Conservation (phyloP, 1,140 invertebrate genomes). For the Maconellicoccus hirsutus region DNA sequence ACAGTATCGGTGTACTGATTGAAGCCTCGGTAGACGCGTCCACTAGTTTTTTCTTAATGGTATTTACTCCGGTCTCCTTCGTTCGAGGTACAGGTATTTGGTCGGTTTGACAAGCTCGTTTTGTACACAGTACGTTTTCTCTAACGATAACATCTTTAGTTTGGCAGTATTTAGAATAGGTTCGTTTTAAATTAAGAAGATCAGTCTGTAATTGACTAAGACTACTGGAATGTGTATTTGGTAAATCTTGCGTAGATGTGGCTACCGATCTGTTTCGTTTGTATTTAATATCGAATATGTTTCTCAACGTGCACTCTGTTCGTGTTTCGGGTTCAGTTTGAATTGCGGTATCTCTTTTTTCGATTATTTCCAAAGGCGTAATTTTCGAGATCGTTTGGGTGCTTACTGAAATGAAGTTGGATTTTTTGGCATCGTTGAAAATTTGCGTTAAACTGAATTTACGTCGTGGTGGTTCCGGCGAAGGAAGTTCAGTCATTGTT, state of each 20-base stretch:
- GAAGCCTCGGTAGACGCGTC: slow-evolving; percentile 44
- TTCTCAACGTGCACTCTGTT: slow-evolving; percentile 38
- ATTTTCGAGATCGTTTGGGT: slow-evolving; percentile 23
- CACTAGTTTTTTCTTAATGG: slow-evolving; percentile 37
- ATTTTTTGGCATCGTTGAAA: background rate
- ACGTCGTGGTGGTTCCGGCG: slow-evolving; percentile 15
- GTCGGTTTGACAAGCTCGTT: slow-evolving; percentile 34
- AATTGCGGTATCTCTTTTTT: slow-evolving; percentile 33
- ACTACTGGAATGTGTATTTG: background rate
- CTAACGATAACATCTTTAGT: slow-evolving; percentile 34
- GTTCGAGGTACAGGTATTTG: slow-evolving; percentile 32
- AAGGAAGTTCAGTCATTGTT: background rate
- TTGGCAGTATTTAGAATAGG: slow-evolving; percentile 20
- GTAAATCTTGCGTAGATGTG: slow-evolving; percentile 28
- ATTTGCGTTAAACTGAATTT: slow-evolving; percentile 16
- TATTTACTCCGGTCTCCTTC: slow-evolving; percentile 38
- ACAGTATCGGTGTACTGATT: background rate
- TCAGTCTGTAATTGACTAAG: slow-evolving; percentile 24
- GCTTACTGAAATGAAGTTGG: slow-evolving; percentile 13
- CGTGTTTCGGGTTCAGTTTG: slow-evolving; percentile 36
- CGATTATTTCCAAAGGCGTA: slow-evolving; percentile 30
- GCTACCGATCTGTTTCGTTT: slow-evolving; percentile 31
- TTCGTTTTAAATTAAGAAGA: slow-evolving; percentile 18
- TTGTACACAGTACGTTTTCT: slow-evolving; percentile 32
- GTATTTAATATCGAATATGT: slow-evolving; percentile 42